Evolutionary conservation across 2,113 vertebrate genomes (phyloP).

Genomic region (Microcebus griseorufus): DNA sequence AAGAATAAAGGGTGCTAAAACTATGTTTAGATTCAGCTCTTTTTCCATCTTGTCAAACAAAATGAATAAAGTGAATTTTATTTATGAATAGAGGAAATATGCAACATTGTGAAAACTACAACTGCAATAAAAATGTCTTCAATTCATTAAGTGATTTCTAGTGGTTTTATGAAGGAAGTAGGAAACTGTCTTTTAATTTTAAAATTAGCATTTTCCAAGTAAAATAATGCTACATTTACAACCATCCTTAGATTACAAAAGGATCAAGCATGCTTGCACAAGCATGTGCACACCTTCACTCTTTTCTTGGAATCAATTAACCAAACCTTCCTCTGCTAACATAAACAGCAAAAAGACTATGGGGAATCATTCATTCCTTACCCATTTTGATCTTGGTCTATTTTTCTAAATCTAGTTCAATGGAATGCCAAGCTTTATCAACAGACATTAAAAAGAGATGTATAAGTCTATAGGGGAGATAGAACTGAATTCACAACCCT

Average conservation of each 20-base stretch:
- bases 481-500: background rate
- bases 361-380: background rate
- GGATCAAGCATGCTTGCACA: background rate
- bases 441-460: background rate
- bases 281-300: too few relatives aligned
- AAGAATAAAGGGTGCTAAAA: background rate
- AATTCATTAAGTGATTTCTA: background rate
- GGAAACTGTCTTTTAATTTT: background rate
- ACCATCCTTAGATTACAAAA: too few relatives aligned
- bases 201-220: background rate
- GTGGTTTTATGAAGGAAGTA: background rate
- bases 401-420: background rate
- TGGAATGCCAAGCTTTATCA: background rate
- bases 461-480: background rate
- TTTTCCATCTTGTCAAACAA: background rate
- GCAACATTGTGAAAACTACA: background rate
- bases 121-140: background rate
- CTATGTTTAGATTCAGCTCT: background rate
- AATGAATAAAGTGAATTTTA: background rate
- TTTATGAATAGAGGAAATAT: background rate
- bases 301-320: background rate
- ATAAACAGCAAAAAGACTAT: background rate
- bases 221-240: background rate
- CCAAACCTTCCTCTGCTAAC: background rate
- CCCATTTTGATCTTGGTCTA: background rate